Base-by-base conservation (phyloP, 2,113 vertebrate genomes). In the Onychostruthus taczanowskii region DNA sequence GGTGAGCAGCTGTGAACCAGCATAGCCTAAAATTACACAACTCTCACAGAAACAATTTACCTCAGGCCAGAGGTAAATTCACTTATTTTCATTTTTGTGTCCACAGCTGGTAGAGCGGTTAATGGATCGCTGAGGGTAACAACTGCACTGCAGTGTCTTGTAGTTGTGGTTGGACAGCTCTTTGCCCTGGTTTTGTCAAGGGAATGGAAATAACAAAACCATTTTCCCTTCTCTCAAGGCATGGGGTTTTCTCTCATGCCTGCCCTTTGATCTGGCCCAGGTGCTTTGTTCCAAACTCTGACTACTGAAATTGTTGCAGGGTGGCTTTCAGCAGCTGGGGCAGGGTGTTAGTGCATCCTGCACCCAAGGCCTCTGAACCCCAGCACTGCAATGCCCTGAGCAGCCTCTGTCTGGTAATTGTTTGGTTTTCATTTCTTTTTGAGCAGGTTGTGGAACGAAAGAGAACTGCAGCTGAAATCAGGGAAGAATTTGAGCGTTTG, bases 401-500 rank as follows among this genome's bases (percentile, higher is more conserved):
- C 20, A 11, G 68, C 72, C 50, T 61, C 30, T 37, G 55, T 27
- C 58, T 58, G 53, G 5, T 84, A 69, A 53, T 53, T 8, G 33
- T 72, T 47, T 55, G 50, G 3, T 16, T 64, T 62, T 81, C 4
- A 3, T 74, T 93, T 41, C 15, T 93, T 77, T 94, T 47, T 74
- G 80, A 90, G 10, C 87, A 99, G 99, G 98, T 99, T 90, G 99
- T 99, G 97, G 99, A 99, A 64, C 98, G 99, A 94, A 99, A 97
- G 96, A 98, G 99, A 96, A 99, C 99, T 16, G 99, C 99, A 7
- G 98, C 98, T 13, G 99, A 99, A 96, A 99, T 99, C 92, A 98
- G 99, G 89, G 99, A 99, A 77, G 99, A 99, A 96, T 99, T 99
- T 69, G 99, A 99, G 95, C 98, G 99, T 72, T 98, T 99, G 92